Percentiles rank a stretch among this genome's conserved stretches.
phyloP scores from a whole-genome alignment of 2,888 invertebrate species.

The Neuroscelio doddi region DNA sequence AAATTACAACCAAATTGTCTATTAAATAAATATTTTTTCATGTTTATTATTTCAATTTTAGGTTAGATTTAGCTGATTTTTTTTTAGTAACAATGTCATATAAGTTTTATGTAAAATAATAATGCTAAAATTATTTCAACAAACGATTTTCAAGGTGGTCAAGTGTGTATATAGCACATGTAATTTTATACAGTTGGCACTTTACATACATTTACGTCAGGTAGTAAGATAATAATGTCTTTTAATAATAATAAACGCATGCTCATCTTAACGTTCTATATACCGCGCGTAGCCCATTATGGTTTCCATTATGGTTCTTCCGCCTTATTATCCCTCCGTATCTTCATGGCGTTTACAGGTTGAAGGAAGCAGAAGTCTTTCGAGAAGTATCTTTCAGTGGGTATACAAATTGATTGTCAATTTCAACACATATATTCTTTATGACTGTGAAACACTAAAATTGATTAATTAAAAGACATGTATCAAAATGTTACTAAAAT shows the following conservation, averaged over 20 bases:
- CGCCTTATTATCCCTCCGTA: slow-evolving; percentile 41
- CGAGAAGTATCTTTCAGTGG: slow-evolving; percentile 25
- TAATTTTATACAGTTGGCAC: not conserved
- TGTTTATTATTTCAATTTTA: no score
- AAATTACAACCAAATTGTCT: no score
- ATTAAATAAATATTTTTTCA: no score
- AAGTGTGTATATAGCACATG: not conserved
- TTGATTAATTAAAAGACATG: no score
- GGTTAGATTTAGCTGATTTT: no score
- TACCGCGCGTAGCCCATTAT: slow-evolving; percentile 38
- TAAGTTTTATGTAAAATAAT: no score
- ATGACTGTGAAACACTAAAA: no score
- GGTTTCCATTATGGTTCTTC: slow-evolving; percentile 45
- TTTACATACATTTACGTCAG: slow-evolving; percentile 26
- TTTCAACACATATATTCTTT: slow-evolving; percentile 13
- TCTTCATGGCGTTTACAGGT: slow-evolving; percentile 25
- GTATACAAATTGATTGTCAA: slow-evolving; percentile 31
- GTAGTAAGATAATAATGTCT: slow-evolving; percentile 31
- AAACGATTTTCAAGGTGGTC: not conserved
- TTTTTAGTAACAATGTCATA: no score
- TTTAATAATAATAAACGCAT: slow-evolving; percentile 46
- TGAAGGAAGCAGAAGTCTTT: slow-evolving; percentile 34
- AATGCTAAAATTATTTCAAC: no score
- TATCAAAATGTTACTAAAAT: no score
- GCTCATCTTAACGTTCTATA: slow-evolving; percentile 33